phyloP scores from a whole-genome alignment of 2,888 invertebrate species.

The Drosophila mayaguana region DNA sequence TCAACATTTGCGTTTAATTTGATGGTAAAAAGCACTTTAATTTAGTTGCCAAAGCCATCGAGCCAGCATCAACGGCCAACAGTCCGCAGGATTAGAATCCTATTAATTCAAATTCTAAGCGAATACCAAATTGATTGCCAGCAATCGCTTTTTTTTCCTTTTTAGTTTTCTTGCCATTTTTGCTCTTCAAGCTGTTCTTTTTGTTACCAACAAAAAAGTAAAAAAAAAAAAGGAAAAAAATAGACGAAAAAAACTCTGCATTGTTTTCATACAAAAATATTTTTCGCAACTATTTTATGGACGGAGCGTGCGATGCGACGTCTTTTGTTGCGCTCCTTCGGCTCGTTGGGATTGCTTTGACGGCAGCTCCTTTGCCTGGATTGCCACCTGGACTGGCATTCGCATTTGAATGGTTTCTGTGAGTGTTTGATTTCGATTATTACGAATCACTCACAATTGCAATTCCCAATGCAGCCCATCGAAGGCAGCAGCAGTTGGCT shows the following conservation, averaged over 20 bases:
- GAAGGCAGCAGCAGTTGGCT: conserved; percentile 1
- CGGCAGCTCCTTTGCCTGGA: conserved; percentile 5
- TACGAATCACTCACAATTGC: conserved; percentile 49
- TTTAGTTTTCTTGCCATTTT: not conserved
- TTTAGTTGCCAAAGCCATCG: conserved; percentile 72
- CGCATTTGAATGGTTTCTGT: conserved; percentile 44
- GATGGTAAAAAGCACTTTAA: conserved; percentile 78
- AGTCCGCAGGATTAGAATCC: conserved; percentile 59
- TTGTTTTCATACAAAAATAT: conserved; percentile 72
- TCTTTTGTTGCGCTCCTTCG: conserved; percentile 32
- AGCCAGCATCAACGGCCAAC: conserved; percentile 48
- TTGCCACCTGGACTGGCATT: conserved; percentile 35
- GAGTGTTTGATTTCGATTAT: conserved; percentile 76
- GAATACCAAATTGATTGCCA: conserved; percentile 53
- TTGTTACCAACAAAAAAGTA: conserved; percentile 43
- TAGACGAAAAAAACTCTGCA: conserved; percentile 58
- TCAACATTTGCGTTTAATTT: conserved; percentile 80
- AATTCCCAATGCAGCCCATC: conserved; percentile 14
- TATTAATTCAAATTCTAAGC: conserved; percentile 76
- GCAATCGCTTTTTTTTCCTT: conserved; percentile 3
- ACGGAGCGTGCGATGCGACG: conserved; percentile 35
- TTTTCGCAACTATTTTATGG: conserved; percentile 66
- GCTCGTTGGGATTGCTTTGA: conserved; percentile 31
- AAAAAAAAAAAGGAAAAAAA: conserved; percentile 19
- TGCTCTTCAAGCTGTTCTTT: conserved; percentile 55